Evolutionary conservation across 2,888 invertebrate species (phyloP), one percentile per base, ranked within the genome.

Genomic region (Synergus itoensis): DNA sequence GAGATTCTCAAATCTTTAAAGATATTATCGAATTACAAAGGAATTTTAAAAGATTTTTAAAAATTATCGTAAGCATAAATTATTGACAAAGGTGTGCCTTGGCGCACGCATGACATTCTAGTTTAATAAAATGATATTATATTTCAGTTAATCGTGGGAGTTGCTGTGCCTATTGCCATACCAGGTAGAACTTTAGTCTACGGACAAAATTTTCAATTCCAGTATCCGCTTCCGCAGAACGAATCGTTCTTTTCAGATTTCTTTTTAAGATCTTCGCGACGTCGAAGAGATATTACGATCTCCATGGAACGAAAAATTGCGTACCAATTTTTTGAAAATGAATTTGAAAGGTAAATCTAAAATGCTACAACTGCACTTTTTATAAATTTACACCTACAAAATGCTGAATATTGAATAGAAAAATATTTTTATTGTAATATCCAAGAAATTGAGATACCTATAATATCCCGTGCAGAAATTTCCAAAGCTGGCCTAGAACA

Each of bases 191-290:
- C 92, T 78, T 88, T 96, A 83, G 91, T 93, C 0, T 94, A 95
- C 81, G 94, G 93, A 0, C 93, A 93, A 77, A 95, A 95, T 89
- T 93, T 95, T 81, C 95, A 95, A 89, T 95, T 94, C 89, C 95
- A 95, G 87, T 95, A 95, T 87, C 45, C 90, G 0, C 90, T 94
- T 83, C 94, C 94, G 73, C 87, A 88, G 77, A 94, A 95, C 85
- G 93, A 94, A 60, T 90, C 93, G 0, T 84, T 93, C 78, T 89
- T 94, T 67, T 93, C 94, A 0, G 92, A 92, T 82, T 94, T 93
- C 85, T 94, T 94, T 84, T 92, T 93, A 82, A 90, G 91, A 75
- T 80, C 83, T 65, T 83, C 84, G 28, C 82, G 85, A 77, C 84
- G 87, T 45, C 88, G 86, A 18, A 88, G 88, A 62, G 85, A 85